Evolutionary conservation across 1,140 invertebrate species (phyloP), one percentile per base, ranked within the genome.

Genomic region (Lordiphosa collinella): DNA sequence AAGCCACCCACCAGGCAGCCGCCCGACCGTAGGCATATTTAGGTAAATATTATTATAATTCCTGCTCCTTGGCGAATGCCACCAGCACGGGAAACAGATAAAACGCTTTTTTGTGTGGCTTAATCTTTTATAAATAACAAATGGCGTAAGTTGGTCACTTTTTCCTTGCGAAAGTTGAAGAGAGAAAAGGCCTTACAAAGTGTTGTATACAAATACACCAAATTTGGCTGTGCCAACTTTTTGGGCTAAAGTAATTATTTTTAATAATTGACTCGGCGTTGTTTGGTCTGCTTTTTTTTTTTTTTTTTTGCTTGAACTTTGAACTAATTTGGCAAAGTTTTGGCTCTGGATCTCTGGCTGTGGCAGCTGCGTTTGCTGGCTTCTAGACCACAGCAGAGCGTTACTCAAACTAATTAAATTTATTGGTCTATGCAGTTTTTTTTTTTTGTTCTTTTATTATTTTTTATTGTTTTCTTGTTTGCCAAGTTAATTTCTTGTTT

Each of bases 21-120:
- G 16, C 8, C 50, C 48, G 36, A 66, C 57, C 53, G 51, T 57
- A 51, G 71, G 66, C 71, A 57, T 70, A 76, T 82, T 80, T 76
- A 76, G 75, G 73, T 80, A 80, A 80, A 80, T 80, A 82, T 80
- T 82, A 75, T 80, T 75, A 75, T 80, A 82, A 80, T 80, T 79
- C 80, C 55, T 54, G 51, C 53, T 43, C 76, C 54, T 74, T 59
- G 69, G 54, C 50, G 46, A 52, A 56, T 44, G 29, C 50, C 14
- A 47, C 35, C 34, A 52, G 63, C 54, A 60, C 47, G 68, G 43
- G 54, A 52, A 67, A 59, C 63, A 68, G 64, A 67, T 52, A 67
- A 67, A 67, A 67, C 63, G 54, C 25, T 68, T 35, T 31, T 1
- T 22, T 34, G 10, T 82, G 75, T 37, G 71, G 70, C 60, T 82